Base-by-base conservation (phyloP, 2,113 vertebrate species). In the Eulemur macaco region DNA sequence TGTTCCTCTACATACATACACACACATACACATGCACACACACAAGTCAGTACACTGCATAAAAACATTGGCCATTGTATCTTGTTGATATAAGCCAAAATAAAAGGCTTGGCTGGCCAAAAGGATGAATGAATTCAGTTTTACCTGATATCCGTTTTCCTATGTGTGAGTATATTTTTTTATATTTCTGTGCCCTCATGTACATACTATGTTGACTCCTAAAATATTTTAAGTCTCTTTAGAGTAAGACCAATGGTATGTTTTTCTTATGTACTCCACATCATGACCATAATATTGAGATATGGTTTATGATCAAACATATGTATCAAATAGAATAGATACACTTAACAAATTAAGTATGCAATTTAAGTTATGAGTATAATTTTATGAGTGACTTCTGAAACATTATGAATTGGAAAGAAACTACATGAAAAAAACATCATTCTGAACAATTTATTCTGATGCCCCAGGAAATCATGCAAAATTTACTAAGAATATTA, bases 361-460 rank as follows among this genome's bases (percentile, higher is more conserved):
- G 50, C 5, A 95, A 83, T 84, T 93, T 91, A 71, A 95, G 37
- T 58, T 52, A 81, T 90, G 54, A 91, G 95, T 77, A 66, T 73
- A 58, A 69, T 73, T 91, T 92, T 66, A 60, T 71, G 39, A 87
- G 64, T 86, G 15, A 68, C 58, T 94, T 89, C 66, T 88, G 34
- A 86, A 86, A 86, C 25, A 71, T 34, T 84, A 84, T 78, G 54
- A 93, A 93, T 91, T 94, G 82, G 21, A 95, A 97, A 86, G 23
- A 94, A 97, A 34, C 39, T 73, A 86, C 37, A 74, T 78, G 29
- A 88, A 91, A 96, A 39, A 85, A 88, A 86, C 37, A 76, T 73
- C 52, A 71, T 45, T 93, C 52, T 86, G 68, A 93, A 82, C 74
- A 96, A 89, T 95, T 94, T 86, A 90, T 93, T 97, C 50, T 93